Percentiles rank a stretch among this genome's conserved stretches.
These are phyloP conservation scores for Aegithalos caudatus DNA, from an alignment of 2,113 vertebrate genomes.

Conservation along the genomic window DNA sequence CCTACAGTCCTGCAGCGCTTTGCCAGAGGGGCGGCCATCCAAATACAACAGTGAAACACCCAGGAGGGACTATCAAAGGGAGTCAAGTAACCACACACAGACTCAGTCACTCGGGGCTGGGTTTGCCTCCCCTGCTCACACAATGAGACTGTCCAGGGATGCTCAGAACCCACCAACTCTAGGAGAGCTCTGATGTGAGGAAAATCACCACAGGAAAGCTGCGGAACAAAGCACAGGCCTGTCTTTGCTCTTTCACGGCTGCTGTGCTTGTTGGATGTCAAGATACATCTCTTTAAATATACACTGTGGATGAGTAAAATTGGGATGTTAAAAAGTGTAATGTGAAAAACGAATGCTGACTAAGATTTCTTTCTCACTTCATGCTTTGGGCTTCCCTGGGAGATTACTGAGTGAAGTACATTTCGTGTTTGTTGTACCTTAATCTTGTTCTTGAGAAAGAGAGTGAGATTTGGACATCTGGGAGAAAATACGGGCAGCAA, in stretches of 20 bases:
- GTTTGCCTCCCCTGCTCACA: not conserved
- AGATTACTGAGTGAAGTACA: not conserved
- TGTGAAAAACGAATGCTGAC: not conserved
- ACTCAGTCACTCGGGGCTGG: accelerated
- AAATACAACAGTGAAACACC: not conserved
- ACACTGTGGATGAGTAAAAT: not conserved
- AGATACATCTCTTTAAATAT: not conserved
- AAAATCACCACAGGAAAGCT: not conserved
- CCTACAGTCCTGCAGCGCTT: constrained; percentile 4
- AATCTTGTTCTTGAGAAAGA: not conserved
- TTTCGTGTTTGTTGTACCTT: not conserved
- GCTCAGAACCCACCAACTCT: not conserved
- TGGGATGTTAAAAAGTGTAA: not conserved
- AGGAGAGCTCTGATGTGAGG: not conserved
- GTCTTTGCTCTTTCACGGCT: not conserved
- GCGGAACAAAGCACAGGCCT: not conserved
- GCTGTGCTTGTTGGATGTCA: not conserved
- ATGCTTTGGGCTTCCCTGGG: not conserved
- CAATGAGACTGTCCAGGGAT: not conserved
- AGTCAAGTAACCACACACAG: constrained; percentile 33
- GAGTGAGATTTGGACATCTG: not conserved
- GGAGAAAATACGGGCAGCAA: not conserved
- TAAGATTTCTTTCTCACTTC: not conserved
- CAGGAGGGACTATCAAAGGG: not conserved
- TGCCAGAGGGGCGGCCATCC: not conserved